Evolutionary conservation across 2,888 invertebrate species (phyloP).

Genomic region (Orthosia gothica): DNA sequence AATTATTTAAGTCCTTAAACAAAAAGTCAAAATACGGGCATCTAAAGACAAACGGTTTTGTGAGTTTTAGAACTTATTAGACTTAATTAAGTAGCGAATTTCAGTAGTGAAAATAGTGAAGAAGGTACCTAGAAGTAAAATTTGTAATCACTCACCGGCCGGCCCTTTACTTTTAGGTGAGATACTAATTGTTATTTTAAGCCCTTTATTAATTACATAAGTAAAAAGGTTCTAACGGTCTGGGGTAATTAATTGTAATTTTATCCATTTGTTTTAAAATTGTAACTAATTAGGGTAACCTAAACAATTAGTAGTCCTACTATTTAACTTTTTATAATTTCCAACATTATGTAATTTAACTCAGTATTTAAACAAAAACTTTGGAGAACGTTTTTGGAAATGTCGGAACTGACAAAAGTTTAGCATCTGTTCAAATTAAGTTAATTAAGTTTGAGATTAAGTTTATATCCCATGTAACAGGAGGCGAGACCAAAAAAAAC

Average conservation of each 20-base stretch:
- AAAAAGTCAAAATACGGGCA: background rate
- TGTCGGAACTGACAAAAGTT: no score
- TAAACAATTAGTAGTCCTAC: background rate
- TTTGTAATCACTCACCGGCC: background rate
- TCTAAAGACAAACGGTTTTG: no score
- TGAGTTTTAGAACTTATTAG: background rate
- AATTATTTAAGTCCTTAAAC: background rate
- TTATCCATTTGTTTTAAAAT: background rate
- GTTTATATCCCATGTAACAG: no score
- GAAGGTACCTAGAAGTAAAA: background rate
- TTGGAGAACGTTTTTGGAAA: no score
- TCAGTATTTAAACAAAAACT: background rate
- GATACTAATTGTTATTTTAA: slow-evolving; percentile 2
- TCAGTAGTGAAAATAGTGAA: no score
- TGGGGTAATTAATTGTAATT: slow-evolving; percentile 1
- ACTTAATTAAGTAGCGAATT: no score
- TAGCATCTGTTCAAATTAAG: no score
- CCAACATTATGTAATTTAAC: background rate
- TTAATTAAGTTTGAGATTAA: no score
- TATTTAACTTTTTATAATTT: background rate
- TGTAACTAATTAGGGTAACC: no score
- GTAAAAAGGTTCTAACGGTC: slow-evolving; percentile 1
- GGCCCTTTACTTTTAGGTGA: background rate
- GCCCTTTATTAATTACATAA: background rate
- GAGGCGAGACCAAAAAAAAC: no score